phyloP scores from a whole-genome alignment of 1,140 invertebrate species.

The Apis laboriosa region DNA sequence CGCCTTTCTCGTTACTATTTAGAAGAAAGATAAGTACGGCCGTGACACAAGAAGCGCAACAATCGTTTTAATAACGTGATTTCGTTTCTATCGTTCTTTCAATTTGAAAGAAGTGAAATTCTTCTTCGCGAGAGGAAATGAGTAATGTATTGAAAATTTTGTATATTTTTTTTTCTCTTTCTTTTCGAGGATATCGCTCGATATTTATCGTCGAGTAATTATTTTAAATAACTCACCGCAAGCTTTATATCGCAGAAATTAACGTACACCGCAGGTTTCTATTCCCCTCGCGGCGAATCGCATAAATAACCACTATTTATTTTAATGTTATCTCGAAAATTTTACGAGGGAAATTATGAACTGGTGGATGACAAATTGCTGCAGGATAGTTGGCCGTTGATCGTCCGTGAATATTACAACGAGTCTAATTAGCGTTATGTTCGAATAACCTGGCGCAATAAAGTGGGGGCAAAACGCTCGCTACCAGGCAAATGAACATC shows the following conservation, averaged over 20 bases:
- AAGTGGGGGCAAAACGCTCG: slow-evolving; percentile 21
- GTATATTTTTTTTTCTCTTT: too few species aligned
- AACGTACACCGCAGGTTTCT: slow-evolving; percentile 46
- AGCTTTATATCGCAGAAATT: slow-evolving; percentile 51
- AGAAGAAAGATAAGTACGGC: too few species aligned
- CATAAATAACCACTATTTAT: slow-evolving; percentile 49
- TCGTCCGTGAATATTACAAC: slow-evolving; percentile 51
- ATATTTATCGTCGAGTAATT: neutral
- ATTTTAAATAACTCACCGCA: neutral
- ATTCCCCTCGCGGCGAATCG: slow-evolving; percentile 23
- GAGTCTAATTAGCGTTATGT: slow-evolving; percentile 54
- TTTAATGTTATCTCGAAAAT: slow-evolving; percentile 37
- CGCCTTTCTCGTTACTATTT: too few species aligned
- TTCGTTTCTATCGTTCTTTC: too few species aligned
- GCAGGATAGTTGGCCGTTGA: slow-evolving; percentile 55
- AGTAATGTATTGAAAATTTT: too few species aligned
- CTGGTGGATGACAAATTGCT: slow-evolving; percentile 57
- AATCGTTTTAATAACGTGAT: too few species aligned
- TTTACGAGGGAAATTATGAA: slow-evolving; percentile 48
- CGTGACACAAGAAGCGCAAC: too few species aligned
- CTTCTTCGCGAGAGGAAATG: too few species aligned
- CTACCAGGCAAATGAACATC: slow-evolving; percentile 30
- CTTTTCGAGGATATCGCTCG: too few species aligned
- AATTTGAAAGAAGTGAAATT: too few species aligned
- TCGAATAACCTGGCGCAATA: slow-evolving; percentile 54